Conservation (phyloP, 2,797 vertebrate genomes). For the Spatula versicolor region DNA sequence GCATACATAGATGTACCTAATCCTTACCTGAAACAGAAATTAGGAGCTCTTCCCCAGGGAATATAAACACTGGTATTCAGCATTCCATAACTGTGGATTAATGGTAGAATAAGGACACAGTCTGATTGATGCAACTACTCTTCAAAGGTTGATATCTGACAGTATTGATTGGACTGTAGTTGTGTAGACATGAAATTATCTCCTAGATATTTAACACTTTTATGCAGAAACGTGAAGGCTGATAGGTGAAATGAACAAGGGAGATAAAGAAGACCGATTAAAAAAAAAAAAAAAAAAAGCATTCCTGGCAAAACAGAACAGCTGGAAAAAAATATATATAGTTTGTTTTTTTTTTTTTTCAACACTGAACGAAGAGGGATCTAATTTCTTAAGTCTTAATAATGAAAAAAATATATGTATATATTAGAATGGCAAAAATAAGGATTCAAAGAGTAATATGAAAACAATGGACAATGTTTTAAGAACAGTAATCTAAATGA, state of each 20-base stretch:
- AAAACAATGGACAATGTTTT: background rate
- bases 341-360: background rate
- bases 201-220: background rate
- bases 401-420: fast-evolving
- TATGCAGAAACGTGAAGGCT: background rate
- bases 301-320: background rate
- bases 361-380: background rate
- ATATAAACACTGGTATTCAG: background rate
- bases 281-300: background rate
- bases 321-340: background rate
- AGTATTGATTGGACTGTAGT: background rate
- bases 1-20: background rate
- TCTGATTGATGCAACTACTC: background rate
- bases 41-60: background rate
- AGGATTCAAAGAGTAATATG: background rate
- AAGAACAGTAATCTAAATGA: background rate
- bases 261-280: too few species aligned
- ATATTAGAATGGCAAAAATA: background rate
- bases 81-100: background rate
- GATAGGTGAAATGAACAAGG: too few species aligned
- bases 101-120: background rate
- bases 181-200: background rate
- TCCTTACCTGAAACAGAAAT: background rate
- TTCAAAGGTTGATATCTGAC: background rate
- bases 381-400: background rate